Evolutionary conservation across 2,797 vertebrate species (phyloP).

Genomic region (Garrulus glandarius): DNA sequence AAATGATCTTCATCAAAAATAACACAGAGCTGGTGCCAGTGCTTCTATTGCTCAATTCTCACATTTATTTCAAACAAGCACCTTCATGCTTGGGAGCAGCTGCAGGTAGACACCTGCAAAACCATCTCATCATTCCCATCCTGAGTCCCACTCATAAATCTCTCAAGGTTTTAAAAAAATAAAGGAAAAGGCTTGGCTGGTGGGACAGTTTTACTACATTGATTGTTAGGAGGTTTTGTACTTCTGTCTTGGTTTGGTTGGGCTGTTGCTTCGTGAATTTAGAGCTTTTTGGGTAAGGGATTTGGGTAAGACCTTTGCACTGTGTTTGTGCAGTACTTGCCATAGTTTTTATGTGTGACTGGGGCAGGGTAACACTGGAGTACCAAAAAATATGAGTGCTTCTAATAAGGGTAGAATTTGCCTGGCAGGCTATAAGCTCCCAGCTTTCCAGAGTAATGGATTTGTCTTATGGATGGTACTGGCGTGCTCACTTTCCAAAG

Average conservation of each 20-base stretch:
- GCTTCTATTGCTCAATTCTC: background rate
- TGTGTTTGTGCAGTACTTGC: background rate
- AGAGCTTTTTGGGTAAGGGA: background rate
- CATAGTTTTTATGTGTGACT: background rate
- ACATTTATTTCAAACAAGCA: background rate
- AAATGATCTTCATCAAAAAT: slow-evolving; percentile 14
- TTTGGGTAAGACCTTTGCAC: background rate
- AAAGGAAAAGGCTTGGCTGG: background rate
- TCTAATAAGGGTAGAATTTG: background rate
- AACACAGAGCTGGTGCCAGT: background rate
- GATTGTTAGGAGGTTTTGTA: background rate
- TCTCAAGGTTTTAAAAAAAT: background rate
- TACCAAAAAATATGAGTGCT: background rate
- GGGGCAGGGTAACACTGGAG: background rate
- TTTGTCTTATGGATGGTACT: background rate
- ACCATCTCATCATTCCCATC: background rate
- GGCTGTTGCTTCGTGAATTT: background rate
- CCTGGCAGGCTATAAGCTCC: background rate
- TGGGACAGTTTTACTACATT: fast-evolving
- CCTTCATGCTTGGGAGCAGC: slow-evolving; percentile 19
- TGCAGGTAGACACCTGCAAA: background rate
- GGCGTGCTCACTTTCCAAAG: background rate
- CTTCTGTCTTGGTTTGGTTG: background rate
- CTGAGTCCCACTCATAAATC: background rate
- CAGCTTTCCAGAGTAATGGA: background rate